Base-by-base conservation (phyloP, 1,140 invertebrate species). In the Leptinotarsa lineolata region DNA sequence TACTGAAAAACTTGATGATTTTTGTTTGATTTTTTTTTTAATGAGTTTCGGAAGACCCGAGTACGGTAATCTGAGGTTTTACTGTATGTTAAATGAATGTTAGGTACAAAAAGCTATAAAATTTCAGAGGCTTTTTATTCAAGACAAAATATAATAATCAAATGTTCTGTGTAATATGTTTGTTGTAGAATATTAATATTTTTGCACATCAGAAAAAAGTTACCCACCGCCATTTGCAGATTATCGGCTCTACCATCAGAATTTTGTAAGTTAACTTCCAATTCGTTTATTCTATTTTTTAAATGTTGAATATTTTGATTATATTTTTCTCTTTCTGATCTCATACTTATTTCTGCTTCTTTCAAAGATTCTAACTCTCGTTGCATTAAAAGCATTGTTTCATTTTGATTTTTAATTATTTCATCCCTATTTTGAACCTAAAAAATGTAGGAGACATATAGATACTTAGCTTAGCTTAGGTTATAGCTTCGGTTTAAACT, bases 191-290 rank as follows among this genome's bases (percentile, higher is more conserved):
- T 39, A 39, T 39, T 39, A 11, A 39, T 11, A 39, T 39, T 39
- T 8, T 11, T 39, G 30, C 5, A 39, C 2, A 11, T 5, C 16
- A 54, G 3, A 54, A 54, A 54, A 54, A 54, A 54, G n/a, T 54
- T 54, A 54, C 48, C 48, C n/a, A 54, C 48, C 16, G 82, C 82
- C 64, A 72, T 80, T 76, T 82, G 80, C 22, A 84, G 66, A 78
- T 83, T 84, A 11, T 73, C 65, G 5, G 78, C 77, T 22, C 79
- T 68, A 66, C 79, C 76, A 68, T 83, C 75, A 20, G 79, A 75
- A 72, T 79, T 76, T 15, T 74, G 73, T 67, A 81, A 75, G 22
- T 72, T 72, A 15, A 65, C 48, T 59, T 82, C 81, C 39, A 81
- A 30, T 45, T 79, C 76, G 22, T 69, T 70, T 54, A 81, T 73